Evolutionary conservation across 1,140 invertebrate genomes (phyloP), one percentile per base, ranked within the genome.

Genomic region (Scaptomyza montana): DNA sequence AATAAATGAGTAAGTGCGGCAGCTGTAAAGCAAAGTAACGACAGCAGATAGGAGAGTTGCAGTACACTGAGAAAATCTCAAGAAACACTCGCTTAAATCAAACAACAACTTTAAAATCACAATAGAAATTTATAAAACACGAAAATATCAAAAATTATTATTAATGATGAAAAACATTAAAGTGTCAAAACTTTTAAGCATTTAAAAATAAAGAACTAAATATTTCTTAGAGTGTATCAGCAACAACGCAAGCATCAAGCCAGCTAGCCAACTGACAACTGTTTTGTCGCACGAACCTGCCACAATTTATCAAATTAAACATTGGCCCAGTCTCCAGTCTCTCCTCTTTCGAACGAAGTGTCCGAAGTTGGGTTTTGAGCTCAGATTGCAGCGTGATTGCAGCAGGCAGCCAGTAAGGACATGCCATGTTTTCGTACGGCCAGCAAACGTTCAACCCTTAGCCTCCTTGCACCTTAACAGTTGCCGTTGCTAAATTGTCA

Each of bases 271-370:
- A 57, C 78, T 79, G 76, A 87, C 82, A 86, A 89, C 82, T 86
- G 84, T 82, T 87, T 84, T 89, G 75, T 79, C 63, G 76, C 84
- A 89, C 82, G 84, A 77, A 77, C 76, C 67, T 62, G 72, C 56
- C 63, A 71, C 79, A 87, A 87, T 87, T 87, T 87, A 89, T 87
- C 82, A 87, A 86, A 86, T 89, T 86, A 86, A 82, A 82, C 84
- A 65, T 68, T 70, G 43, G 49, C 55, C 49, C 70, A 70, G 60
- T 62, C 50, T 21, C 50, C 50, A 43, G 9, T 41, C 25, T 47
- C 9, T 25, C 21, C 36, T 39, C 39, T n/a, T 12, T 43, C 39
- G 2, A 3, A n/a, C 39, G 12, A 43, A 43, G 39, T 43, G 39
- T 43, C 39, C 39, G 46, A 33, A 77, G 71, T 80, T 76, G 33